Evolutionary conservation across 2,113 vertebrate genomes (phyloP).

Genomic region (Heterotis niloticus): DNA sequence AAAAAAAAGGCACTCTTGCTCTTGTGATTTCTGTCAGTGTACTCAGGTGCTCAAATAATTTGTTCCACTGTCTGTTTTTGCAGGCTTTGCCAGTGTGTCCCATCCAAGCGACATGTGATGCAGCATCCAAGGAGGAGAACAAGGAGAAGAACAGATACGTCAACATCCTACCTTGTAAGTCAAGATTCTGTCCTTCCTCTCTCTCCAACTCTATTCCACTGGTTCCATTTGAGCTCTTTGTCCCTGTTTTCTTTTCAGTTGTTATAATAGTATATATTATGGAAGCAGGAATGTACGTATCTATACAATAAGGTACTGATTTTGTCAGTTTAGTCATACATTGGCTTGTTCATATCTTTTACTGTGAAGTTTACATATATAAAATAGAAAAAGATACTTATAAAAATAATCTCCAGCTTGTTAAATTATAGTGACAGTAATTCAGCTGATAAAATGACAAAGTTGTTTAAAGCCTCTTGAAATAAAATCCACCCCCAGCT

Average conservation of each 20-base stretch:
- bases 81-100: slow-evolving; percentile 93
- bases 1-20: neutral
- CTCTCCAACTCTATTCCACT: neutral
- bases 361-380: neutral
- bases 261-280: neutral
- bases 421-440: neutral
- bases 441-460: neutral
- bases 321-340: too few relatives aligned
- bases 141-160: slow-evolving; percentile 99
- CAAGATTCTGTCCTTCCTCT: neutral
- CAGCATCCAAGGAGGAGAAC: slow-evolving; percentile 97
- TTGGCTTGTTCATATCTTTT: too few relatives aligned
- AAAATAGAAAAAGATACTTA: neutral
- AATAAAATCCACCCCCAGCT: neutral
- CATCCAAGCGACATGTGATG: slow-evolving; percentile 92
- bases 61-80: slow-evolving; percentile 19
- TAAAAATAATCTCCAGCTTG: neutral
- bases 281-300: neutral
- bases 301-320: neutral
- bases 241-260: neutral
- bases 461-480: neutral
- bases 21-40: neutral
- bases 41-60: neutral
- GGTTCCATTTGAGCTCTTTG: too few relatives aligned
- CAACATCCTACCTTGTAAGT: slow-evolving; percentile 95